A percentile compares a stretch with the other conserved stretches of the same genome.
phyloP scores from a whole-genome alignment of 2,888 invertebrate genomes.

The Neelides folsomi region DNA sequence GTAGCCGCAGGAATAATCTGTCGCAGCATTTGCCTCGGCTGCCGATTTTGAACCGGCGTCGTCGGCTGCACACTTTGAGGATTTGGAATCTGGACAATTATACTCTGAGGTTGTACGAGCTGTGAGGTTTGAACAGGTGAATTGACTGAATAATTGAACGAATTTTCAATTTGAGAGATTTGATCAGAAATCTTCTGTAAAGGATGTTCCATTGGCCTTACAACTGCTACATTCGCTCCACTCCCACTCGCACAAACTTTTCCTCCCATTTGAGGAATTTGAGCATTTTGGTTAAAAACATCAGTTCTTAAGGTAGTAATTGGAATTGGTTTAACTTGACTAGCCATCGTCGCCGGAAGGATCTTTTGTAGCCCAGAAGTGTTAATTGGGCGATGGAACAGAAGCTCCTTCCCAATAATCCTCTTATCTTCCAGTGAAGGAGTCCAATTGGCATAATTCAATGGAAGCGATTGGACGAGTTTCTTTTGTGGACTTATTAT shows the following conservation, averaged over 20 bases:
- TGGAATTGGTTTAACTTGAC: no score
- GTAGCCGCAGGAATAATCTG: neutral
- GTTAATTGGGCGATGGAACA: neutral
- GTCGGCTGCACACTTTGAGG: neutral
- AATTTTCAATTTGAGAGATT: constrained; percentile 22
- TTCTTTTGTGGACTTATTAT: no score
- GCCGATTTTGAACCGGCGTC: no score
- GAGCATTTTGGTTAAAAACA: neutral
- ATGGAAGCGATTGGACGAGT: no score
- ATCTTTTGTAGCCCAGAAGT: constrained; percentile 5
- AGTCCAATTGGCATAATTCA: no score
- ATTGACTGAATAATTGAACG: constrained; percentile 7
- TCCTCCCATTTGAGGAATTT: neutral
- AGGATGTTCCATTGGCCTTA: constrained; percentile 31
- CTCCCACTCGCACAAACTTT: constrained; percentile 1
- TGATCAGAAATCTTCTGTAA: constrained; percentile 26
- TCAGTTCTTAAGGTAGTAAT: neutral
- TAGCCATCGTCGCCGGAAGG: constrained; percentile 7
- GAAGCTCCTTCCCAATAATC: no score
- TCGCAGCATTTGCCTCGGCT: neutral
- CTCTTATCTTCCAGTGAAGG: no score
- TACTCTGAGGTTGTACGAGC: neutral
- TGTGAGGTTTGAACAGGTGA: neutral
- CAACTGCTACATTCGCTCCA: constrained; percentile 24
- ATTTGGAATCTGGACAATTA: neutral